These are phyloP conservation scores for Takifugu rubripes DNA, from an alignment of 2,797 vertebrate species.

Conservation along the genomic window DNA sequence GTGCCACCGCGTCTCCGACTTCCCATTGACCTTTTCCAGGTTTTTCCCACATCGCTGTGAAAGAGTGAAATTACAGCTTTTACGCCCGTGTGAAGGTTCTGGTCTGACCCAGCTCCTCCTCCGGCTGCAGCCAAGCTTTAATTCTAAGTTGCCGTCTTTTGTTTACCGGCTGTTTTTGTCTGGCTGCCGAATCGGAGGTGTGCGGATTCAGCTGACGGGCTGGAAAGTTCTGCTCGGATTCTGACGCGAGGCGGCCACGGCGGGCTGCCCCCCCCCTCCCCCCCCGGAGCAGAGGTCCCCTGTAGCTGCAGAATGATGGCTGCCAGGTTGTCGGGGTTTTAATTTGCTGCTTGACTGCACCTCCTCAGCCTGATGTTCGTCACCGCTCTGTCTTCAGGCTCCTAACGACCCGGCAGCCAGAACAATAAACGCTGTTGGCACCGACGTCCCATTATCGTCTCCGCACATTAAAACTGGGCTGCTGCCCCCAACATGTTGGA, in stretches of 20 bases:
- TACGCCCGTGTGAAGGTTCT: too few species aligned
- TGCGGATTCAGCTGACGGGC: not conserved
- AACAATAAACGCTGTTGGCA: slow-evolving; percentile 1
- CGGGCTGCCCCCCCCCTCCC: slow-evolving; percentile 17
- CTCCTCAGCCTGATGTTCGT: slow-evolving; percentile 22
- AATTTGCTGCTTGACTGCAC: slow-evolving; percentile 59
- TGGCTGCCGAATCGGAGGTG: not conserved
- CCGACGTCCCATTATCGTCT: slow-evolving; percentile 4
- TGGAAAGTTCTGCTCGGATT: not conserved
- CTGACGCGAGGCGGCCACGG: slow-evolving; percentile 1
- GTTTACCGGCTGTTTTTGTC: too few species aligned
- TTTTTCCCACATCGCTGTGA: too few species aligned
- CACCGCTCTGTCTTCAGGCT: slow-evolving; percentile 9
- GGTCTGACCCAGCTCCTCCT: too few species aligned
- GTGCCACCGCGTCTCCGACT: too few species aligned
- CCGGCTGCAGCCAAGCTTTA: too few species aligned
- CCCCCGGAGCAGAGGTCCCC: slow-evolving; percentile 36
- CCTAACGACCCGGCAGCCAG: slow-evolving; percentile 12
- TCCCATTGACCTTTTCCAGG: too few species aligned
- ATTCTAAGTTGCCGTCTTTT: too few species aligned
- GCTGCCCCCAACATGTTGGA: too few species aligned
- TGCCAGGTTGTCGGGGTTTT: slow-evolving; percentile 48
- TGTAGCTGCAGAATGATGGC: slow-evolving; percentile 34
- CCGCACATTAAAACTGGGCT: too few species aligned
- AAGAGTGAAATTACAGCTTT: too few species aligned